These are phyloP conservation scores for Lycia hirtaria DNA, from an alignment of 2,888 invertebrate species.

Conservation along the genomic window DNA sequence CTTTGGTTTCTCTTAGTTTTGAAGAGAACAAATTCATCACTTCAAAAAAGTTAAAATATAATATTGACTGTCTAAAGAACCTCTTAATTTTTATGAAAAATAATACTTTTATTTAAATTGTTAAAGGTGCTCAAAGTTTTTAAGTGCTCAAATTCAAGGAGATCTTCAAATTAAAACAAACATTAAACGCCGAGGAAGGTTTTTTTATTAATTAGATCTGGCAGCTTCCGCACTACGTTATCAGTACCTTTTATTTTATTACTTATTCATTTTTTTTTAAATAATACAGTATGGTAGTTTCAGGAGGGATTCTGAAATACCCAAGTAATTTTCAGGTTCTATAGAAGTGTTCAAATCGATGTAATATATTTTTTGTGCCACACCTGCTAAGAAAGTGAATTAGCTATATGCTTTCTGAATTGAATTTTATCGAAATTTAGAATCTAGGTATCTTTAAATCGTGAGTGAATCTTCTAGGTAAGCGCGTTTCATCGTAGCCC, in stretches of 20 bases:
- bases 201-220: conserved; percentile 46
- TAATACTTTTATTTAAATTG: conserved; percentile 10
- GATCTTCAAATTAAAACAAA: conserved; percentile 42
- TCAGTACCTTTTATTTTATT: conserved; percentile 31
- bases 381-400: too few relatives aligned
- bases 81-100: conserved; percentile 8
- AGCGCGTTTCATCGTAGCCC: too few relatives aligned
- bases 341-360: too few relatives aligned
- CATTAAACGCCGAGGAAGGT: conserved; percentile 40
- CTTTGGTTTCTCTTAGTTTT: too few relatives aligned
- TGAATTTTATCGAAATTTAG: too few relatives aligned
- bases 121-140: conserved; percentile 33
- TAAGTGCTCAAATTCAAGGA: conserved; percentile 31
- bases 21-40: background rate
- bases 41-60: background rate
- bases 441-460: too few relatives aligned
- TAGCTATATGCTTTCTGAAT: too few relatives aligned
- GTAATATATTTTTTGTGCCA: too few relatives aligned
- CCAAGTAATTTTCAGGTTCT: background rate
- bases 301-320: too few relatives aligned
- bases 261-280: too few relatives aligned
- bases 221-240: conserved; percentile 39
- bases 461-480: too few relatives aligned
- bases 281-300: too few relatives aligned
- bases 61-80: background rate